phyloP scores from a whole-genome alignment of 30 jellyfish, hydroid and myxozoan genomes.

The Catostylus mosaicus region DNA sequence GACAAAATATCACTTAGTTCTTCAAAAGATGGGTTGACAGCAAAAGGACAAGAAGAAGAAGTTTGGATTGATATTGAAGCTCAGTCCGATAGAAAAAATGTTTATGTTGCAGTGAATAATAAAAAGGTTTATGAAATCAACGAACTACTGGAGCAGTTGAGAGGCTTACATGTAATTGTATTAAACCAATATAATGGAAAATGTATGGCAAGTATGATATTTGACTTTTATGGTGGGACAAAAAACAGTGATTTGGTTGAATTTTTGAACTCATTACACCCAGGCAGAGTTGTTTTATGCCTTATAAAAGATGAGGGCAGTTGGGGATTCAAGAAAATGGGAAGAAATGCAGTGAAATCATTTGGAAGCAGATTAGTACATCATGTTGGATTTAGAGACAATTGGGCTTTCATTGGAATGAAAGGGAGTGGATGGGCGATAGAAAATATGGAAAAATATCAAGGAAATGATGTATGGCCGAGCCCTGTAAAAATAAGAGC shows the following conservation, averaged over 20 bases:
- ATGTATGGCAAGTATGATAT: conserved; percentile 74
- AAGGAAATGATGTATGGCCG: conserved; percentile 72
- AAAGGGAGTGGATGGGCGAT: conserved; percentile 75
- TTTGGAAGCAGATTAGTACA: conserved; percentile 77
- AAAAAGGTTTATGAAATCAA: conserved; percentile 67
- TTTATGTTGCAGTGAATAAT: conserved; percentile 81
- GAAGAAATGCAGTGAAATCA: conserved; percentile 64
- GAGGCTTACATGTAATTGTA: conserved; percentile 91
- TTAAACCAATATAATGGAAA: conserved; percentile 83
- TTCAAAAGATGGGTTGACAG: not conserved
- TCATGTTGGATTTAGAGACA: conserved; percentile 73
- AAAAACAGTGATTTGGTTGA: conserved; percentile 76
- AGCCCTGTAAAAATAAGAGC: conserved; percentile 76
- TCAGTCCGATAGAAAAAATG: conserved; percentile 72
- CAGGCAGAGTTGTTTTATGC: conserved; percentile 83
- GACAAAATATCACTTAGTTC: too few relatives aligned
- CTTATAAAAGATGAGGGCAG: conserved; percentile 90
- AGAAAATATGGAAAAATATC: conserved; percentile 65
- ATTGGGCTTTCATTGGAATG: conserved; percentile 81
- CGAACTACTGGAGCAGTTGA: conserved; percentile 32
- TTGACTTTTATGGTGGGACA: conserved; percentile 80
- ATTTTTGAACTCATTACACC: conserved; percentile 75
- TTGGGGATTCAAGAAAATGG: conserved; percentile 63
- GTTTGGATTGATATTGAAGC: conserved; percentile 57
- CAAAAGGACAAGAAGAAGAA: not conserved